Evolutionary conservation across 2,113 vertebrate species (phyloP), one percentile per base, ranked within the genome.

Genomic region (Cinclus mexicanus): DNA sequence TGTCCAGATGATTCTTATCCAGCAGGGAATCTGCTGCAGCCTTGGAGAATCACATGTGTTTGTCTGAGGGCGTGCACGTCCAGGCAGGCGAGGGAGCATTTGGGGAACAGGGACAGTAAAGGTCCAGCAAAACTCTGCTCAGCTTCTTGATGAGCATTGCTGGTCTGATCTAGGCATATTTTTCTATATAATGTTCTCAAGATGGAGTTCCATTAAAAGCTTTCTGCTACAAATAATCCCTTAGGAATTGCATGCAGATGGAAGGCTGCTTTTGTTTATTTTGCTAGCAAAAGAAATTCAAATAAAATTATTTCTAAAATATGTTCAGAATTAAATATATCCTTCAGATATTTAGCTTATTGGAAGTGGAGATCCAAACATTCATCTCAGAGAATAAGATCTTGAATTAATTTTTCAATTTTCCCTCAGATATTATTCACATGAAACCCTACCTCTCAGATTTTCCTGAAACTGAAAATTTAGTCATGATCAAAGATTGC

Each of bases 281-380:
- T 81, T 93, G 9, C 50, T 53, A 42, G 49, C 15, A 57, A n/a
- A 96, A 85, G 19, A 88, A 83, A 79, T 90, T 71, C 0, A 85
- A 86, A 88, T 67, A 82, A 64, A 91, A 72, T 49, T 0, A 16
- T 87, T 85, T 72, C 50, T 85, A 69, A 85, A 93, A 83, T 95
- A 77, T 91, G 90, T 79, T 89, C 52, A 79, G 69, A 91, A 91
- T 91, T 79, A 94, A 76, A 76, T 57, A 57, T 76, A 83, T 83
- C 74, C 53, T 94, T 88, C 33, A 80, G 49, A 59, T 90, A 57
- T 83, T 79, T 90, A 79, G 1, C 12, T 75, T 85, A 52, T 71
- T 68, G 65, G 81, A 84, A 87, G 19, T 59, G 17, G 29, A 87
- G 14, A 76, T 35, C 6, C 26, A 93, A 93, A 75, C 13, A 56